Percentiles rank a stretch among this genome's conserved stretches.
phyloP scores from a whole-genome alignment of 2,797 vertebrate species.

The Spondyliosoma cantharus region DNA sequence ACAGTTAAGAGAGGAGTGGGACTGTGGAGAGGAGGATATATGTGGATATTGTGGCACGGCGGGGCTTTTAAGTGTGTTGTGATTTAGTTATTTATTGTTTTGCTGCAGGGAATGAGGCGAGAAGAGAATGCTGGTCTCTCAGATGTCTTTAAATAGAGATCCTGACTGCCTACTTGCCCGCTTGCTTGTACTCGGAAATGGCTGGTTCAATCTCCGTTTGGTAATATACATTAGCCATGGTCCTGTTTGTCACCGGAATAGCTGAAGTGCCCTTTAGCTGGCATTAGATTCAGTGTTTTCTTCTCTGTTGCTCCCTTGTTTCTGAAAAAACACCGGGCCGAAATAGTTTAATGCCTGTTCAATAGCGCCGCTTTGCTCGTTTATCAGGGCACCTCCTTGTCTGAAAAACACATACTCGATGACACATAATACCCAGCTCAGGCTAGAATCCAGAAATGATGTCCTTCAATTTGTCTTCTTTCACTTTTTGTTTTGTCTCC shows the following conservation, averaged over 20 bases:
- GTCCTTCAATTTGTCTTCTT: constrained; percentile 23
- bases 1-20: constrained; percentile 65
- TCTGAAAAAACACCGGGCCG: constrained; percentile 38
- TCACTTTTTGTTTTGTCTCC: constrained; percentile 3
- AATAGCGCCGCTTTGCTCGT: constrained; percentile 38
- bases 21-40: constrained; percentile 62
- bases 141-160: constrained; percentile 78
- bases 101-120: constrained; percentile 64
- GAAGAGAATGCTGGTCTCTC: constrained; percentile 65
- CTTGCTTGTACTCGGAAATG: constrained; percentile 63
- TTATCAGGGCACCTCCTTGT: constrained; percentile 37
- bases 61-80: constrained; percentile 77
- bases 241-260: constrained; percentile 76
- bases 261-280: constrained; percentile 75
- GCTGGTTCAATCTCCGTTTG: constrained; percentile 62
- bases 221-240: constrained; percentile 73
- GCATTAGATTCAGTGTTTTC: constrained; percentile 64
- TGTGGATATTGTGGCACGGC: constrained; percentile 63
- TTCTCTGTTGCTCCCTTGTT: constrained; percentile 52
- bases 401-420: constrained; percentile 33
- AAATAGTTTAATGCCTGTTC: constrained; percentile 50
- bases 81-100: constrained; percentile 81
- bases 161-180: constrained; percentile 59
- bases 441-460: constrained; percentile 29
- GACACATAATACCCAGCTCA: constrained; percentile 12